Base-by-base conservation (phyloP, 2,888 invertebrate species). In the Agriotes lineatus region DNA sequence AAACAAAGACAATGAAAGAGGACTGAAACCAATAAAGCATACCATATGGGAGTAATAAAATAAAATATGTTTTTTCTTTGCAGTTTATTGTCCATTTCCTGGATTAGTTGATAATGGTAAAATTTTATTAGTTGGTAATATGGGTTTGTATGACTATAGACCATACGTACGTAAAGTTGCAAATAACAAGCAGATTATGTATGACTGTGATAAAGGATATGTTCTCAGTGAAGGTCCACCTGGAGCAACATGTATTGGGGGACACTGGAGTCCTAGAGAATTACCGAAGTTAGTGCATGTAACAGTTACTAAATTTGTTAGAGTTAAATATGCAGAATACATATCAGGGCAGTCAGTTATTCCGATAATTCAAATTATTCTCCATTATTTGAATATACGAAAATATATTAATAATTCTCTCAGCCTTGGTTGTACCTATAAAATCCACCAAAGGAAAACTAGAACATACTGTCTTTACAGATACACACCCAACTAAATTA, bases 151-250 rank as follows among this genome's bases (percentile, higher is more conserved):
- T 82, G 96, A 97, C 82, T 98, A 98, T 81, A 87, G 96, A 59
- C 94, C 95, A 0, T 98, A 98, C 82, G 97, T 98, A 0, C 91
- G 91, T 78, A 96, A 94, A 87, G 94, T 94, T 75, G 85, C 92
- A 0, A 96, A 96, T 82, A 96, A 96, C 81, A 95, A 96, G 76
- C 96, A 96, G 84, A 96, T 97, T 63, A 95, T 96, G 93, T 98
- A 96, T 83, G 96, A 97, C 78, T 98, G 97, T 80, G 93, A 96
- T 76, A 93, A 94, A 78, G 96, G 96, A 0, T 97, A 93, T 79
- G 93, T 95, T 0, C 82, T 97, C 20, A 90, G 91, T 19, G 92
- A 93, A 74, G 97, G 97, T 1, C 93, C 96, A 0, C 94, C 95
- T 0, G 96, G 96, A 0, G 97, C 98, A 0, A 98, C 97, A 0